Evolutionary conservation across 2,113 vertebrate genomes (phyloP).

Genomic region (Catharus bicknelli): DNA sequence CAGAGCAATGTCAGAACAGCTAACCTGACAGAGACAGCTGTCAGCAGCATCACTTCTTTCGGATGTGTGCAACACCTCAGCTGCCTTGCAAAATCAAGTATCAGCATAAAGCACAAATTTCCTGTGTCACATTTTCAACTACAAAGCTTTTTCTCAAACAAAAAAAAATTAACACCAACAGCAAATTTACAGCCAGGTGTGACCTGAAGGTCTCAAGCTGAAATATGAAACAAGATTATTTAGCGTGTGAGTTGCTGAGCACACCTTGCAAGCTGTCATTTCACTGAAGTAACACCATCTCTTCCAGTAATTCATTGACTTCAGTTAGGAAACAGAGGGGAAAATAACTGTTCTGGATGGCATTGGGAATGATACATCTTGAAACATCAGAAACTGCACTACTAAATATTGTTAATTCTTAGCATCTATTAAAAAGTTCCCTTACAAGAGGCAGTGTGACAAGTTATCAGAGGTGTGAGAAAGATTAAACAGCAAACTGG

Average conservation of each 20-base stretch:
- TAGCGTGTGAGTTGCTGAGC: background rate
- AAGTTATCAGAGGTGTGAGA: background rate
- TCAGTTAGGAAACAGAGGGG: background rate
- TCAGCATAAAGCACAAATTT: background rate
- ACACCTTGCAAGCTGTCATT: background rate
- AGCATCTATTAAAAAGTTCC: background rate
- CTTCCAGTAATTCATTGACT: background rate
- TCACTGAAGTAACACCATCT: background rate
- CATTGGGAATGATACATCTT: background rate
- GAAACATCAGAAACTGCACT: background rate
- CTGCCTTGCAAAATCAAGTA: background rate
- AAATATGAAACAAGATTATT: background rate
- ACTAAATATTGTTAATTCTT: background rate
- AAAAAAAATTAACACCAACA: background rate
- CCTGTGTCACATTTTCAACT: background rate
- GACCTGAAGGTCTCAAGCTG: background rate
- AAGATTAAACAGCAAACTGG: background rate
- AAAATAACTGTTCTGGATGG: background rate
- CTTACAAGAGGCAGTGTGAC: background rate
- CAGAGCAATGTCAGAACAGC: background rate
- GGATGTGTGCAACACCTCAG: background rate
- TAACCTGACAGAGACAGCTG: background rate
- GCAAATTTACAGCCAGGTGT: background rate
- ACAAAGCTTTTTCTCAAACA: background rate
- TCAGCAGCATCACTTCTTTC: accelerated